Base-by-base conservation (phyloP, 2,113 vertebrate species). In the Eolophus roseicapilla region DNA sequence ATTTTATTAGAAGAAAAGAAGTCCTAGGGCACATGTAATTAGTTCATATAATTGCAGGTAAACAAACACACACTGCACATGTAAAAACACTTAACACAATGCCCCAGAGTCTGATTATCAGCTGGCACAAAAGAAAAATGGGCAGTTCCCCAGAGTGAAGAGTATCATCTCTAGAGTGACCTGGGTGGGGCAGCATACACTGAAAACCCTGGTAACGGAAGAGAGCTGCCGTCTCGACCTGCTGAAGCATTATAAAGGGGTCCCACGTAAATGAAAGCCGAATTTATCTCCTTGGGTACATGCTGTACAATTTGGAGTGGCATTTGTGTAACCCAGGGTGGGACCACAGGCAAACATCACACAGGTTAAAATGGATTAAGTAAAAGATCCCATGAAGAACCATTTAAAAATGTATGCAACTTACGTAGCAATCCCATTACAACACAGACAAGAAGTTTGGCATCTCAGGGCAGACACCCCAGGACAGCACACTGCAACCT, bases 191-290 rank as follows among this genome's bases (percentile, higher is more conserved):
- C 77, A 77, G 41, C 83, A 88, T 1, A 49, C 53, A 31, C 5
- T 2, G 9, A 62, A 80, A 64, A 24, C n/a, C 60, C n/a, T 1
- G 10, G 59, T 39, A 24, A 73, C 19, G 7, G 35, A 41, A 24
- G 13, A 52, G 8, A 35, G 33, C 6, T 47, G 7, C 18, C 0
- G 0, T 17, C 37, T 64, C 0, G 1, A 10, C 7, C 31, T 35
- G 27, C 19, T 35, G 43, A 5, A 29, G 29, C 25, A 19, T 57
- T 23, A 11, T 4, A 33, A 37, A 77, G 11, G 19, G 23, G 17
- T 24, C 20, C 28, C 4, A 0, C 3, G 17, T 16, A 75, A 82
- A 47, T 5, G 21, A 82, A 31, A 91, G 46, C 17, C 60, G 63
- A 70, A 63, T 3, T 10, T 12, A 16, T 31, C 25, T 49, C 43